phyloP scores from a whole-genome alignment of 1,140 invertebrate species.

The Teleopsis dalmanni region DNA sequence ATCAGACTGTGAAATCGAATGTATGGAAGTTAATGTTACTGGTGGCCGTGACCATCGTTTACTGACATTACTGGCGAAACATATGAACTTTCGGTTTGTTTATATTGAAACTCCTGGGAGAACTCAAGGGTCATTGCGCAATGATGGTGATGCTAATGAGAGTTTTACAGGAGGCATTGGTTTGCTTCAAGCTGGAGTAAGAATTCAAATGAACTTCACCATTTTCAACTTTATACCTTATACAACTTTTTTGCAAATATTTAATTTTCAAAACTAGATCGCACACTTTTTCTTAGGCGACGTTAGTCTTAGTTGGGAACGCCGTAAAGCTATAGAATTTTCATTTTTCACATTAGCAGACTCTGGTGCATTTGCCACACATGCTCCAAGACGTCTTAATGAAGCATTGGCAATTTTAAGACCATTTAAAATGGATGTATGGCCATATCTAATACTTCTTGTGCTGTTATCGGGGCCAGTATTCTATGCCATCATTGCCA shows the following conservation, averaged over 20 bases:
- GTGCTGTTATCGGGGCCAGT: slow-evolving; percentile 49
- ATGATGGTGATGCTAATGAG: slow-evolving; percentile 50
- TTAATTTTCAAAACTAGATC: slow-evolving; percentile 35
- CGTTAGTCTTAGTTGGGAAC: slow-evolving; percentile 59
- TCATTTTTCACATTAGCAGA: slow-evolving; percentile 63
- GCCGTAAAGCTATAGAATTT: slow-evolving; percentile 59
- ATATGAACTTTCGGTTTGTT: slow-evolving; percentile 59
- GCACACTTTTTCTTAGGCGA: slow-evolving; percentile 64
- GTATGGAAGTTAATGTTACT: slow-evolving; percentile 52
- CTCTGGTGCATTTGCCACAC: slow-evolving; percentile 62
- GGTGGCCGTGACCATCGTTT: slow-evolving; percentile 62
- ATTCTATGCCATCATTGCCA: slow-evolving; percentile 48
- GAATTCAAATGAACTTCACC: slow-evolving; percentile 4
- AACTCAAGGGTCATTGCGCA: slow-evolving; percentile 56
- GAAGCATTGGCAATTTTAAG: slow-evolving; percentile 61
- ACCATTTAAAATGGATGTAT: slow-evolving; percentile 61
- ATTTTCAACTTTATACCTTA: neutral
- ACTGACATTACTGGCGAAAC: slow-evolving; percentile 51
- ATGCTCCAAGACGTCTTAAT: slow-evolving; percentile 58
- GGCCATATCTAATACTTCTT: slow-evolving; percentile 50
- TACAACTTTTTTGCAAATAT: neutral
- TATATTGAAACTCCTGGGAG: slow-evolving; percentile 63
- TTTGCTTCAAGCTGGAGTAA: slow-evolving; percentile 56
- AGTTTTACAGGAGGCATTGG: slow-evolving; percentile 61
- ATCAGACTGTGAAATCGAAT: slow-evolving; percentile 12